Evolutionary conservation across 1,140 invertebrate genomes (phyloP).

Genomic region (Venturia canescens): DNA sequence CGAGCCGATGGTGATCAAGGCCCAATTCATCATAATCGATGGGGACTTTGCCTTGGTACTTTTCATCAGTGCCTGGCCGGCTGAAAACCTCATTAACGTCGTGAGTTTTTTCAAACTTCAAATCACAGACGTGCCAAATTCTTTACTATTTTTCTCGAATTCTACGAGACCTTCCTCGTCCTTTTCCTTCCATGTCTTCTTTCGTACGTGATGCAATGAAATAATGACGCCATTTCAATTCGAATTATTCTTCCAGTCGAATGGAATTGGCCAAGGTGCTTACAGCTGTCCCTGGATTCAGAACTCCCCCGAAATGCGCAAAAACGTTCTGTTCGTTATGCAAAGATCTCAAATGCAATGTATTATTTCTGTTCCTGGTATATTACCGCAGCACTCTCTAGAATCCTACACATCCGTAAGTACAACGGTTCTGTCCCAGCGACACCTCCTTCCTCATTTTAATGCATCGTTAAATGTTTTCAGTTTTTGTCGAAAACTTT

Average conservation of each 20-base stretch:
- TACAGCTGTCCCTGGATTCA: not conserved
- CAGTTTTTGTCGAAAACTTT: no score
- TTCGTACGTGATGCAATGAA: not conserved
- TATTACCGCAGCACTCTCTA: not conserved
- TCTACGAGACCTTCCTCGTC: no score
- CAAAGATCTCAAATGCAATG: not conserved
- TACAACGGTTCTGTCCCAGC: not conserved
- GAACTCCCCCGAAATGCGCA: not conserved
- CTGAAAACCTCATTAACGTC: not conserved
- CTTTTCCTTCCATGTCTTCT: not conserved
- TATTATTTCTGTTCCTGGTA: not conserved
- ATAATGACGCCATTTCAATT: not conserved
- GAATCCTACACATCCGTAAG: not conserved
- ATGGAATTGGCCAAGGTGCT: not conserved
- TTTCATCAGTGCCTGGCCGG: not conserved
- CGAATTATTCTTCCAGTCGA: not conserved
- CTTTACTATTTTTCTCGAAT: not conserved
- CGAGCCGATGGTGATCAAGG: not conserved
- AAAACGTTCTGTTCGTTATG: not conserved
- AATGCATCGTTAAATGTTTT: no score
- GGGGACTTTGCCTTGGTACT: not conserved
- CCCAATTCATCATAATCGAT: not conserved
- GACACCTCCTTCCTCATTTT: no score
- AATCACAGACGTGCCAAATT: not conserved
- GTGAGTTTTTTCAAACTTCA: not conserved